Evolutionary conservation across 2,113 vertebrate genomes (phyloP).

Genomic region (Cepphus grylle): DNA sequence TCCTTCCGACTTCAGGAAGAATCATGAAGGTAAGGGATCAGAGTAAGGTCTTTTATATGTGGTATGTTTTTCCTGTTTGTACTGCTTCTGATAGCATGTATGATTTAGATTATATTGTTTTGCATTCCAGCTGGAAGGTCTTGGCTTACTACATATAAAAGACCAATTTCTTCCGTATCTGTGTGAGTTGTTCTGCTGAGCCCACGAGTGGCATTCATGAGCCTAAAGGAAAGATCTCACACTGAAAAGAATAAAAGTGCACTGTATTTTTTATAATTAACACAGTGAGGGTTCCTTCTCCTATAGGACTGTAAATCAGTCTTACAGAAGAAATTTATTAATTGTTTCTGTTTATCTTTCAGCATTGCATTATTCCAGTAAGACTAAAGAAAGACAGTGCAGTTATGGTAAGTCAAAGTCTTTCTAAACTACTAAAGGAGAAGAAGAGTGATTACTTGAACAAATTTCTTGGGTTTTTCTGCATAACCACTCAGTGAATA

Average conservation of each 20-base stretch:
- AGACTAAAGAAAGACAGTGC: slow-evolving; percentile 58
- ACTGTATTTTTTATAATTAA: neutral
- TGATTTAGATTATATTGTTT: neutral
- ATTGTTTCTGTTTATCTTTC: slow-evolving; percentile 39
- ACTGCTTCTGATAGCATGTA: neutral
- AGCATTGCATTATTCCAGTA: slow-evolving; percentile 16
- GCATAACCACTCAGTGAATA: neutral
- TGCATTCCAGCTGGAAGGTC: neutral
- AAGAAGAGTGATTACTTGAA: neutral
- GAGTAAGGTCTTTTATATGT: neutral
- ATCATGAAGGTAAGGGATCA: slow-evolving; percentile 57
- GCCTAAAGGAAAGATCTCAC: neutral
- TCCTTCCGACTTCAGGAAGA: slow-evolving; percentile 30
- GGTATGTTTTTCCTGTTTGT: neutral
- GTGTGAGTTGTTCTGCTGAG: neutral
- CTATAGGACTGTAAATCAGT: neutral
- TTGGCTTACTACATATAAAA: neutral
- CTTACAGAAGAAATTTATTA: neutral
- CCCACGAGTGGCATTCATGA: neutral
- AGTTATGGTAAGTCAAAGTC: slow-evolving; percentile 68
- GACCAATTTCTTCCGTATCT: neutral
- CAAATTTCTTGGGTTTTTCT: neutral
- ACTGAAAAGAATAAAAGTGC: neutral
- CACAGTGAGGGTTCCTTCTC: neutral
- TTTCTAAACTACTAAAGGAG: neutral